Evolutionary conservation across 2,797 vertebrate species (phyloP).

Genomic region (Eurystomus glaucurus): DNA sequence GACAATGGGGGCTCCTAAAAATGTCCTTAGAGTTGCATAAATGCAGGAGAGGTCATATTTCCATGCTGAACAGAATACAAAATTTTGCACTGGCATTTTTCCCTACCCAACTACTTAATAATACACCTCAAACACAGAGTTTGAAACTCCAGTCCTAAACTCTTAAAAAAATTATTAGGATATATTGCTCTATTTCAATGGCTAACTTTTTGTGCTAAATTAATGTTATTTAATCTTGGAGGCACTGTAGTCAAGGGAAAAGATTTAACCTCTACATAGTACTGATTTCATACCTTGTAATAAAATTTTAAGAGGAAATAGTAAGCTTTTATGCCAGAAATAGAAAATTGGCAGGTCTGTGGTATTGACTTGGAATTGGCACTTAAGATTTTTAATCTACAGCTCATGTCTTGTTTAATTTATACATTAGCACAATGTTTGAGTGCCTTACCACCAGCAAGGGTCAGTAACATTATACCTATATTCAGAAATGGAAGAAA

Average conservation of each 20-base stretch:
- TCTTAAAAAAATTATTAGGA: not conserved
- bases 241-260: slow-evolving; percentile 26
- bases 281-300: slow-evolving; percentile 38
- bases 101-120: not conserved
- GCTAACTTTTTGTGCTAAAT: slow-evolving; percentile 38
- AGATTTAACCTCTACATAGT: slow-evolving; percentile 41
- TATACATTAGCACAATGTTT: slow-evolving; percentile 53
- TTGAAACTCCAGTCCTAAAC: slow-evolving; percentile 16
- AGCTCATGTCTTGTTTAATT: slow-evolving; percentile 68
- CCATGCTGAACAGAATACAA: not conserved
- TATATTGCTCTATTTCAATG: not conserved
- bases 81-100: not conserved
- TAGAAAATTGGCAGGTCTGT: slow-evolving; percentile 15
- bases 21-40: not conserved
- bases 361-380: slow-evolving; percentile 33
- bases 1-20: not conserved
- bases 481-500: slow-evolving; percentile 70
- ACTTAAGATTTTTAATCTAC: slow-evolving; percentile 62
- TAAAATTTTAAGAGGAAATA: slow-evolving; percentile 60
- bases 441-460: slow-evolving; percentile 47
- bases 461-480: slow-evolving; percentile 62
- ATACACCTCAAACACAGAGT: not conserved
- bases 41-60: not conserved
- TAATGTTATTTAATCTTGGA: slow-evolving; percentile 49
- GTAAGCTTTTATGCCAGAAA: slow-evolving; percentile 32